These are phyloP conservation scores for Keiferia lycopersicella DNA, from an alignment of 2,888 invertebrate species.

Conservation along the genomic window DNA sequence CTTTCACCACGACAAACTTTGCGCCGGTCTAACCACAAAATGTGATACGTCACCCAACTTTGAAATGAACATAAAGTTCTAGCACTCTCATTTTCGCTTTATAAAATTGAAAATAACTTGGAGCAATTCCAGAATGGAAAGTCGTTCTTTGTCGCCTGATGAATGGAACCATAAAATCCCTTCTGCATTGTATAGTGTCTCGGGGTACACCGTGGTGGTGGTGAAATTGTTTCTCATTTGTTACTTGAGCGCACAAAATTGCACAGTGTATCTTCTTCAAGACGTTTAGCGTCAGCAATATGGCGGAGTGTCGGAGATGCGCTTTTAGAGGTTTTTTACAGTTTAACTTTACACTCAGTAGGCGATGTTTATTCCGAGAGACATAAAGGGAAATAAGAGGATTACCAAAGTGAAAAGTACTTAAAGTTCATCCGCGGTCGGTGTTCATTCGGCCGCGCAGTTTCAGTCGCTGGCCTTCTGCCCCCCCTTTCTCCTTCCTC, in stretches of 20 bases:
- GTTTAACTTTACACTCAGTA: conserved; percentile 20
- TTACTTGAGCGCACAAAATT: conserved; percentile 16
- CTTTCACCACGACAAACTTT: conserved; percentile 24
- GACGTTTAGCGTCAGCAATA: not conserved
- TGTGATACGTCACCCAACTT: conserved; percentile 19
- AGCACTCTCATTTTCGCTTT: conserved; percentile 11
- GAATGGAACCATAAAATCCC: conserved; percentile 20
- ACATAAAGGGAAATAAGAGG: conserved; percentile 32
- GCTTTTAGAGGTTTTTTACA: not conserved
- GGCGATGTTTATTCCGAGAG: conserved; percentile 29
- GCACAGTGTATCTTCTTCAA: conserved; percentile 18
- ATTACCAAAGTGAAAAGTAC: conserved; percentile 32
- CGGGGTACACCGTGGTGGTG: conserved; percentile 1
- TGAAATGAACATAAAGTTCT: conserved; percentile 6
- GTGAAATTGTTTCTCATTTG: conserved; percentile 20
- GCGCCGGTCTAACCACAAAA: conserved; percentile 14
- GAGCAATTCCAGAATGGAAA: conserved; percentile 7
- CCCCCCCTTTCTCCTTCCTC: not conserved
- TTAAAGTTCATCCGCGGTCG: conserved; percentile 28
- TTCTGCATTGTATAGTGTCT: conserved; percentile 16
- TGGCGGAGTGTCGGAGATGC: not conserved
- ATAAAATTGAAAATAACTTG: conserved; percentile 21
- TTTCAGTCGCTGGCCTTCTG: conserved; percentile 8
- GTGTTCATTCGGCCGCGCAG: conserved; percentile 27
- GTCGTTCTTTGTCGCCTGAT: conserved; percentile 17